Conservation (phyloP, 2,113 vertebrate genomes). For the Merops nubicus region DNA sequence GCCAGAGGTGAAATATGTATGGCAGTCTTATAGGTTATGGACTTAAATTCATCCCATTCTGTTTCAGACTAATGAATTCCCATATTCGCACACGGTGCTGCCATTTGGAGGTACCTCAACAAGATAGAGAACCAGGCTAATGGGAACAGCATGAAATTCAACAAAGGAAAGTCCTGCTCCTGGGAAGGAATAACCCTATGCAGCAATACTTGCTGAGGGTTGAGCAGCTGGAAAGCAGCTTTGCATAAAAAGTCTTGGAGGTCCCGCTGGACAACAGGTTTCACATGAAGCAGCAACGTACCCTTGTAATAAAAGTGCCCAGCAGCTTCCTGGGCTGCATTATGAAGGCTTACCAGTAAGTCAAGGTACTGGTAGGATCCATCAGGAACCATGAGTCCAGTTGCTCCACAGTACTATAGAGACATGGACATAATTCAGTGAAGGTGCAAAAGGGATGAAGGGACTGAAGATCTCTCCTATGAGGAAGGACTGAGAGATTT, state of each 20-base stretch:
- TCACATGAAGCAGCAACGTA: background rate
- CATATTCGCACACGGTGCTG: background rate
- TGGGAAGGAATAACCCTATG: background rate
- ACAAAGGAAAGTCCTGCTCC: background rate
- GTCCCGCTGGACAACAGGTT: background rate
- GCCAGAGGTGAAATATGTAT: background rate
- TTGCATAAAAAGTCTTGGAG: background rate
- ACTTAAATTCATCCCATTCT: background rate
- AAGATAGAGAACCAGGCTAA: background rate
- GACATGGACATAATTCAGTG: background rate
- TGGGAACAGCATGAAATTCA: background rate
- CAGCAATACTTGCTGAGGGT: background rate
- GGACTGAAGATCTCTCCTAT: fast-evolving
- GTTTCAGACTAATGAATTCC: background rate
- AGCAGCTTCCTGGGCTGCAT: background rate
- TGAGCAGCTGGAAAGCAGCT: background rate
- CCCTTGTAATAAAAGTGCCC: background rate
- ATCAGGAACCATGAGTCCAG: fast-evolving
- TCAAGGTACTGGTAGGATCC: background rate
- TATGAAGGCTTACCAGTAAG: background rate
- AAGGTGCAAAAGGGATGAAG: background rate
- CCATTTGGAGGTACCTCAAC: background rate
- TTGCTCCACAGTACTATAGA: background rate
- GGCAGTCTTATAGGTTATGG: background rate
- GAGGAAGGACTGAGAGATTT: background rate